Conservation (phyloP, 2,113 vertebrate genomes). For the Zosterops hypoxanthus region DNA sequence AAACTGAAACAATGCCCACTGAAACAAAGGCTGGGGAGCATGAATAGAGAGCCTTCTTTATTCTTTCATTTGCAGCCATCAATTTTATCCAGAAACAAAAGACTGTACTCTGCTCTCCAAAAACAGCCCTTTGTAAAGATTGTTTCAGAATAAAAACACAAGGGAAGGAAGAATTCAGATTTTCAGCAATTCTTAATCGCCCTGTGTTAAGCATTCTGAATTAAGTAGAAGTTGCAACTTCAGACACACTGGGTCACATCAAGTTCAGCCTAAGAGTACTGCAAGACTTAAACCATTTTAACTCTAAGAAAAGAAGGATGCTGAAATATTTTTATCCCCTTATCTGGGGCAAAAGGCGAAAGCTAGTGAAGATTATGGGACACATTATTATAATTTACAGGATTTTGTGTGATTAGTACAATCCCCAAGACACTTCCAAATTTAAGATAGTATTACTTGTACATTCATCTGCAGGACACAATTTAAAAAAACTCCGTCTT, state of each 20-base stretch:
- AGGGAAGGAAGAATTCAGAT: conserved; percentile 33
- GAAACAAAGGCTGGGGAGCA: conserved; percentile 52
- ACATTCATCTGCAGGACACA: not conserved
- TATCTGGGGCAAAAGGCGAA: conserved; percentile 3
- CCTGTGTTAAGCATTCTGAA: conserved; percentile 35
- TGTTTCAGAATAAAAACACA: conserved; percentile 61
- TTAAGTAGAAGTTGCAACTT: conserved; percentile 51
- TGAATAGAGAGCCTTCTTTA: conserved; percentile 60
- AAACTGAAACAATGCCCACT: conserved; percentile 56
- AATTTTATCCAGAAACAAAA: conserved; percentile 68
- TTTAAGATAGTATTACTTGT: not conserved
- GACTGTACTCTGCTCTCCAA: conserved; percentile 56
- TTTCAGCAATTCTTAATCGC: conserved; percentile 60
- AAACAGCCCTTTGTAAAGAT: conserved; percentile 61
- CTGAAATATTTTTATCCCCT: conserved; percentile 4
- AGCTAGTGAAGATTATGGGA: not conserved
- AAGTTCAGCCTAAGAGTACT: conserved; percentile 41
- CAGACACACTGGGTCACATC: conserved; percentile 39
- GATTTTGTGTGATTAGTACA: conserved; percentile 27
- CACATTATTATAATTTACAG: conserved; percentile 11
- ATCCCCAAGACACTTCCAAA: not conserved
- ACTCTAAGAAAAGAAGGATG: conserved; percentile 6
- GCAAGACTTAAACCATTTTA: conserved; percentile 41
- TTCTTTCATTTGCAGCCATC: conserved; percentile 59
- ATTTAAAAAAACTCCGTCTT: not conserved